Conservation (phyloP, 2,888 invertebrate genomes). For the Gymnosoma rotundatum region DNA sequence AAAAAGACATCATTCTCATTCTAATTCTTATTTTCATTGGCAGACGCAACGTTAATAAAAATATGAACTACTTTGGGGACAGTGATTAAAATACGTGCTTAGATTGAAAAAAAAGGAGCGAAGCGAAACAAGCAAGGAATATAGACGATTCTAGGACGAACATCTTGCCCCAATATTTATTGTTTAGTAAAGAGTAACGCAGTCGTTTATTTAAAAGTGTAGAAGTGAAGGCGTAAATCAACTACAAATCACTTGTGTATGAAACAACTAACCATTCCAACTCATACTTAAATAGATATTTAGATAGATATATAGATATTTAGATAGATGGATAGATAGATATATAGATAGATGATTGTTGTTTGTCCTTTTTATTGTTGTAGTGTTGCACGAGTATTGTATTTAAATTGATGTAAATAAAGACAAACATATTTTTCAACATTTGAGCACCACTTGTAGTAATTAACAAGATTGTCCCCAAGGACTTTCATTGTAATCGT, state of each 20-base stretch:
- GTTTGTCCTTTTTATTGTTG: conserved; percentile 17
- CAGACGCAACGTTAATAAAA: conserved; percentile 1
- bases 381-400: conserved; percentile 61
- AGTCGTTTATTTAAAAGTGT: conserved; percentile 36
- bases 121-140: conserved; percentile 44
- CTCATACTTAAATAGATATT: conserved; percentile 3
- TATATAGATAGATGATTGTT: conserved; percentile 18
- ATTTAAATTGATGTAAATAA: conserved; percentile 64
- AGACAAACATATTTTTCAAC: conserved; percentile 52
- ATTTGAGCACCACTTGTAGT: conserved; percentile 73
- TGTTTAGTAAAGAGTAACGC: conserved; percentile 21
- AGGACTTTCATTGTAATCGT: conserved; percentile 72
- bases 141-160: conserved; percentile 9
- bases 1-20: not conserved
- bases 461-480: conserved; percentile 77
- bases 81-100: conserved; percentile 74
- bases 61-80: conserved; percentile 66
- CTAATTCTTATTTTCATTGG: not conserved
- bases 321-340: conserved; percentile 18
- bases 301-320: conserved; percentile 15
- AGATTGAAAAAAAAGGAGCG: conserved; percentile 59
- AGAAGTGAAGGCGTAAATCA: conserved; percentile 66
- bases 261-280: conserved; percentile 25
- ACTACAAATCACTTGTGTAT: conserved; percentile 64
- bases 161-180: conserved; percentile 59